Evolutionary conservation across 1,140 invertebrate species (phyloP), one percentile per base, ranked within the genome.

Genomic region (Cydia splendana): DNA sequence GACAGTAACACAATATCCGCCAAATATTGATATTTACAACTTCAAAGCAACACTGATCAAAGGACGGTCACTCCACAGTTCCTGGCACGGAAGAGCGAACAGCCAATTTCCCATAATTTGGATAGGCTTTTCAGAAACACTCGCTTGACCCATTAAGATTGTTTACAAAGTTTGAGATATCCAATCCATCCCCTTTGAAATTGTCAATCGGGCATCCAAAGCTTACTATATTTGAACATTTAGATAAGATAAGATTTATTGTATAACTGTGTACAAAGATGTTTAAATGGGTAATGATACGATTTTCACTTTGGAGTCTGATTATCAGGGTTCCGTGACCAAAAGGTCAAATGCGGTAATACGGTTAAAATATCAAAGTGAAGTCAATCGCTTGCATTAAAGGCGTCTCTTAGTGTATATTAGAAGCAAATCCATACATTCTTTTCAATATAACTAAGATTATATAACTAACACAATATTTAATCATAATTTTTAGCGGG

Each of bases 1-100:
- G 45, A 48, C 57, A 62, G 3, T 10, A 62, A 18, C 7, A 9
- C 20, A 62, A 24, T 53, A 62, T 62, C n/a, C 57, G 20, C 2
- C 18, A 24, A 62, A 62, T 62, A 62, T 62, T 62, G 57, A 24
- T 24, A 62, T 12, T 62, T 24, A 62, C 45, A 9, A 51, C 57
- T 24, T 62, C 57, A 62, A 62, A 62, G 57, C 20, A 10, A 1
- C 18, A 7, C 18, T 20, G 51, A 53, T 62, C 57, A 62, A 62
- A 62, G 57, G 57, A 24, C 24, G 57, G 57, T 62, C 20, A 57
- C 53, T 57, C n/a, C 15, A 51, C 48, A 62, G 57, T 24, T 62
- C 57, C 9, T 12, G 57, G 6, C 20, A 62, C 20, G 57, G 57
- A 24, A 62, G 18, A 62, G 57, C 24, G 57, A 62, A 12, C 57